Evolutionary conservation across 2,797 vertebrate species (phyloP).

Genomic region (Pipistrellus pygmaeus): DNA sequence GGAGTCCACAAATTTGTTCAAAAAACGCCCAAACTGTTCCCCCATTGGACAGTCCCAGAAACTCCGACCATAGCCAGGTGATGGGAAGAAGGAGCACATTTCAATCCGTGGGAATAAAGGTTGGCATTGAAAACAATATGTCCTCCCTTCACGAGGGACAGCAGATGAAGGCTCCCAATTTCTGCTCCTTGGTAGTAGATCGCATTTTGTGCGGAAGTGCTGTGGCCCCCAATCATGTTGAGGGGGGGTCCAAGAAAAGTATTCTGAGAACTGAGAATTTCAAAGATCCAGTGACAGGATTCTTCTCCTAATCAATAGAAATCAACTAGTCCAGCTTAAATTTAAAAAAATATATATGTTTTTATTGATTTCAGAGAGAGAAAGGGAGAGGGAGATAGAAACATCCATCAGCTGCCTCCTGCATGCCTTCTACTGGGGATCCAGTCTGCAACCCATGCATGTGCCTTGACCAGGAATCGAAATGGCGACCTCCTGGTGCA

Average conservation of each 20-base stretch:
- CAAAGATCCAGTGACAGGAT: slow-evolving; percentile 97
- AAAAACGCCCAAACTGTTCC: slow-evolving; percentile 92
- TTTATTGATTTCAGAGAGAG: no score
- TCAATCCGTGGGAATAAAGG: slow-evolving; percentile 90
- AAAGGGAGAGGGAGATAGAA: no score
- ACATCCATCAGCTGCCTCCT: no score
- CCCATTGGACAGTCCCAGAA: slow-evolving; percentile 95
- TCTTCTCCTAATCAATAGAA: slow-evolving; percentile 91
- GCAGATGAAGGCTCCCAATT: slow-evolving; percentile 92
- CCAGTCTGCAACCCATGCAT: no score
- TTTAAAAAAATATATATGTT: no score
- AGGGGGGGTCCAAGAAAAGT: slow-evolving; percentile 87
- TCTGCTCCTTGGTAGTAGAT: slow-evolving; percentile 93
- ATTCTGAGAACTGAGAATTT: slow-evolving; percentile 95
- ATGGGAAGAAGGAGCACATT: slow-evolving; percentile 89
- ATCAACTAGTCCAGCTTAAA: slow-evolving; percentile 69
- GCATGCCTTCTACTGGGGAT: no score
- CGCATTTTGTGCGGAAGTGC: slow-evolving; percentile 93
- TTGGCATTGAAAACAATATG: slow-evolving; percentile 94
- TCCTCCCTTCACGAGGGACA: slow-evolving; percentile 92
- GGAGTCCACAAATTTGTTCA: slow-evolving; percentile 95
- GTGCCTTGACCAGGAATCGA: no score
- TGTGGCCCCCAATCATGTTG: slow-evolving; percentile 94
- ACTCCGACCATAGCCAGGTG: slow-evolving; percentile 94
- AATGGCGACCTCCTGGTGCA: no score